phyloP scores from a whole-genome alignment of 2,797 vertebrate genomes.

The Gephyroberyx darwinii region DNA sequence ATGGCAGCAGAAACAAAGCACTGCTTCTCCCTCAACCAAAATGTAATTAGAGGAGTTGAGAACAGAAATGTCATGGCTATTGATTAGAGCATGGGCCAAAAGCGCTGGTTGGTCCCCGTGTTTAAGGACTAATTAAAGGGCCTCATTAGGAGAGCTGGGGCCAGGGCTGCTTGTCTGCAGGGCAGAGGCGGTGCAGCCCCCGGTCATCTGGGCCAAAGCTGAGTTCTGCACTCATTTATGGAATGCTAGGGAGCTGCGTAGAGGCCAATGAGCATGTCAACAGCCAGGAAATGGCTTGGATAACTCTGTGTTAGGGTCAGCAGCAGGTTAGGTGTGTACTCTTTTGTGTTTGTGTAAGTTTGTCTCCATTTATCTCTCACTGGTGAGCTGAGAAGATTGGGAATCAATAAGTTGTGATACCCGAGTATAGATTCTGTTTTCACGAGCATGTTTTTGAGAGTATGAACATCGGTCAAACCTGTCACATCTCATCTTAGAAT shows the following conservation, averaged over 20 bases:
- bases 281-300: constrained; percentile 21
- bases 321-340: constrained; percentile 40
- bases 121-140: constrained; percentile 74
- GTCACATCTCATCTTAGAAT: constrained; percentile 11
- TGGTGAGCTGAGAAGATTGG: constrained; percentile 3
- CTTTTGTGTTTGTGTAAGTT: constrained; percentile 29
- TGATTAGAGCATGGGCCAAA: constrained; percentile 59
- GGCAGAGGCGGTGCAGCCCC: constrained; percentile 40
- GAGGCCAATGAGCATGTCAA: constrained; percentile 30
- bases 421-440: neutral
- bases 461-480: neutral
- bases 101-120: constrained; percentile 32
- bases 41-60: constrained; percentile 65
- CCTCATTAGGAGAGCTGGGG: constrained; percentile 57
- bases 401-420: neutral
- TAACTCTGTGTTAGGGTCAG: constrained; percentile 27
- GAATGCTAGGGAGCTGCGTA: constrained; percentile 29
- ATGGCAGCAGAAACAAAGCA: constrained; percentile 25
- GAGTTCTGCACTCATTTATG: constrained; percentile 32
- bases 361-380: neutral
- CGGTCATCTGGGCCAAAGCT: constrained; percentile 32
- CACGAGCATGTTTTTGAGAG: neutral
- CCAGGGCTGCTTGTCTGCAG: constrained; percentile 48
- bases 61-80: constrained; percentile 72
- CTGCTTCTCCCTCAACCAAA: constrained; percentile 15